Evolutionary conservation across 2,113 vertebrate species (phyloP).

Genomic region (Chionis minor): DNA sequence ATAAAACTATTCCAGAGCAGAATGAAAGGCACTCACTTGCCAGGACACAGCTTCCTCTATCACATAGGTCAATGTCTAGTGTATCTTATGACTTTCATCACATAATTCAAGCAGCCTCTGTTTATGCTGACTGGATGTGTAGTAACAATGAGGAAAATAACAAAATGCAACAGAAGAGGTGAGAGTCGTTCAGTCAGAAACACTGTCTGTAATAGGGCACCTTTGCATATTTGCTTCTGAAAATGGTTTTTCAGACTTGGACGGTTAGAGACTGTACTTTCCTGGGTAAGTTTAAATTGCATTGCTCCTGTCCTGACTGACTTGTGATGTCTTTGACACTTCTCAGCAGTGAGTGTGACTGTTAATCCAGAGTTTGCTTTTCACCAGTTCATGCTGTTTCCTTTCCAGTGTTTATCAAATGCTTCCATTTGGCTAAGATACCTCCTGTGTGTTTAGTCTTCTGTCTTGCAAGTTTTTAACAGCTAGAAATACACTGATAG

Average conservation of each 20-base stretch:
- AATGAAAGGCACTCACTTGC: background rate
- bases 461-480: background rate
- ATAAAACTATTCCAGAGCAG: background rate
- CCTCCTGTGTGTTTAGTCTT: background rate
- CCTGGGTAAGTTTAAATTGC: background rate
- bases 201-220: background rate
- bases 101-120: background rate
- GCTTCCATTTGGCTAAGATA: background rate
- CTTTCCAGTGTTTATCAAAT: background rate
- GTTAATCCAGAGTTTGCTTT: background rate
- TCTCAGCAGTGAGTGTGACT: background rate
- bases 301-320: background rate
- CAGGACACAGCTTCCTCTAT: background rate
- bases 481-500: background rate
- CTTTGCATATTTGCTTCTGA: background rate
- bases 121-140: background rate
- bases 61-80: background rate
- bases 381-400: background rate
- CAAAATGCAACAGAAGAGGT: background rate
- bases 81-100: background rate
- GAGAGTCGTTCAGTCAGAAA: background rate
- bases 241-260: background rate
- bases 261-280: background rate
- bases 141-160: background rate
- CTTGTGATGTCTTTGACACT: background rate